phyloP scores from a whole-genome alignment of 2,113 vertebrate genomes.

The Ceuthmochares aereus region DNA sequence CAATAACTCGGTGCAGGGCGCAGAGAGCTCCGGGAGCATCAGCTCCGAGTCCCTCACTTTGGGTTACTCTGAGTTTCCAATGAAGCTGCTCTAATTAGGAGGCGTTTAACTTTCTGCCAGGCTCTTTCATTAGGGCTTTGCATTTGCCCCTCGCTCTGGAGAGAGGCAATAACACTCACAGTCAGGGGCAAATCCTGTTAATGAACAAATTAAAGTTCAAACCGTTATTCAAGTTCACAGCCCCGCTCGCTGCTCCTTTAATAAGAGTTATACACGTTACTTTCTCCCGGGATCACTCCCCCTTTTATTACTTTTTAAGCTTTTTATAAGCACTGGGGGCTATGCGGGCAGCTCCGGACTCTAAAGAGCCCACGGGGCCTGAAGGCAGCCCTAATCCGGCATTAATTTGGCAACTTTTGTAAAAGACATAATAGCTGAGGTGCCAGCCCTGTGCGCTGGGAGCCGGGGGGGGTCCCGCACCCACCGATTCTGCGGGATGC shows the following conservation, averaged over 20 bases:
- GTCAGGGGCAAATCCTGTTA: constrained; percentile 88
- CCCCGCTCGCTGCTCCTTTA: constrained; percentile 78
- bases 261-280: constrained; percentile 84
- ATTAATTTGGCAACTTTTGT: constrained; percentile 84
- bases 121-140: constrained; percentile 77
- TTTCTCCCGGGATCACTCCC: constrained; percentile 74
- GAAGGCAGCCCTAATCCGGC: constrained; percentile 77
- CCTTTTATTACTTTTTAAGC: constrained; percentile 85
- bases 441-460: constrained; percentile 66
- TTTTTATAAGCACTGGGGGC: constrained; percentile 77
- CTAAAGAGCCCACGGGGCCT: constrained; percentile 68
- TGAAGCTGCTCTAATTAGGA: constrained; percentile 77
- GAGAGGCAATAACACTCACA: constrained; percentile 84
- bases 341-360: constrained; percentile 70
- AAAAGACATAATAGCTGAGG: constrained; percentile 77
- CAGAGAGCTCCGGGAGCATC: not conserved
- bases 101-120: constrained; percentile 86
- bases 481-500: not conserved
- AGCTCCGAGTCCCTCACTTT: not conserved
- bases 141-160: constrained; percentile 79
- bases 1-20: not conserved
- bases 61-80: constrained; percentile 69
- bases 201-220: constrained; percentile 91
- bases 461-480: not conserved
- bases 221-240: constrained; percentile 86